Conservation (phyloP, 2,797 vertebrate genomes). For the Coregonus ussuriensis region DNA sequence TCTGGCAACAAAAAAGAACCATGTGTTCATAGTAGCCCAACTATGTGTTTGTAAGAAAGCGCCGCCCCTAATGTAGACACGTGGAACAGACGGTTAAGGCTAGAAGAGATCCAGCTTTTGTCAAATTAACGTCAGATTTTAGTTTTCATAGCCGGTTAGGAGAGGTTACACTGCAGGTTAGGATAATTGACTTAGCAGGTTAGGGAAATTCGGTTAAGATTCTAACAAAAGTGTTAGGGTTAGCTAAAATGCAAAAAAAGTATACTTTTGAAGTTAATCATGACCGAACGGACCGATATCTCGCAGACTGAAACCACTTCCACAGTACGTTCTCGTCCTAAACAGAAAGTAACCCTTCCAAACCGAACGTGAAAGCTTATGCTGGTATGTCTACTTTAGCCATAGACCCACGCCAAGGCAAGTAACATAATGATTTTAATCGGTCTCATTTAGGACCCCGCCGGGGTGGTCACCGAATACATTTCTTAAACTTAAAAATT, state of each 20-base stretch:
- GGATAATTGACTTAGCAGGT: too few species aligned
- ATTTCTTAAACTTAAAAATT: constrained; percentile 73
- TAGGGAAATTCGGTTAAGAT: too few species aligned
- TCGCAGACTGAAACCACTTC: constrained; percentile 70
- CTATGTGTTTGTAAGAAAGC: constrained; percentile 57
- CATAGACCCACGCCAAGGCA: background rate
- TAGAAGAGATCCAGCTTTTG: too few species aligned
- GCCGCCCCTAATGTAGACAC: constrained; percentile 79
- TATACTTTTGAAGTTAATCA: too few species aligned
- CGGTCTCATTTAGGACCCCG: background rate
- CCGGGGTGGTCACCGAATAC: constrained; percentile 70
- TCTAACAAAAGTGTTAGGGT: too few species aligned
- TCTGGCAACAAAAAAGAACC: constrained; percentile 3
- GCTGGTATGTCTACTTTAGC: background rate
- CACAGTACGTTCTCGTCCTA: constrained; percentile 62
- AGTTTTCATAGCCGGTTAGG: too few species aligned
- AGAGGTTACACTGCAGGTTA: too few species aligned
- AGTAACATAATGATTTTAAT: background rate
- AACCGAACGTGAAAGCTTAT: constrained; percentile 24
- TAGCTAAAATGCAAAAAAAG: too few species aligned
- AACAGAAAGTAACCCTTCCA: constrained; percentile 57
- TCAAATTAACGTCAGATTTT: too few species aligned
- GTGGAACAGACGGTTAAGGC: constrained; percentile 60
- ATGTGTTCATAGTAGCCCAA: constrained; percentile 42
- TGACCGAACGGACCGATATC: constrained; percentile 46